These are phyloP conservation scores for Grammomys surdaster DNA, from an alignment of 2,113 vertebrate genomes.

Conservation along the genomic window DNA sequence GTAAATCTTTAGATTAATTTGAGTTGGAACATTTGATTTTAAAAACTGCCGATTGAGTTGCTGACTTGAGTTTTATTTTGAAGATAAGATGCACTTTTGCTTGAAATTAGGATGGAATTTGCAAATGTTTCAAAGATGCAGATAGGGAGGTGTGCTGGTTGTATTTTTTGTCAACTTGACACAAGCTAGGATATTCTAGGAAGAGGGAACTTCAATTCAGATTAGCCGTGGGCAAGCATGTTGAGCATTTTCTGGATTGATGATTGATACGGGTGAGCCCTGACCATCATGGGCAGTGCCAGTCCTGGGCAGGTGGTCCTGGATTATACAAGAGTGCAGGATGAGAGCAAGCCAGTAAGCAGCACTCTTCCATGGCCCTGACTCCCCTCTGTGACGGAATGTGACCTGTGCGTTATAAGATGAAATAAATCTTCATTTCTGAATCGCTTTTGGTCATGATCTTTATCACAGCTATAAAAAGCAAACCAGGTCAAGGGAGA, in stretches of 20 bases:
- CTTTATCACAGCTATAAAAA: not conserved
- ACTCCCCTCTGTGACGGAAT: not conserved
- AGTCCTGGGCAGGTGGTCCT: not conserved
- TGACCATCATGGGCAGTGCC: not conserved
- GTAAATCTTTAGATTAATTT: not conserved
- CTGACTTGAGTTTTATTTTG: not conserved
- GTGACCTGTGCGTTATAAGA: not conserved
- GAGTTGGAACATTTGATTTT: not conserved
- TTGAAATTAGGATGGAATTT: not conserved
- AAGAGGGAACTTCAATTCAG: not conserved
- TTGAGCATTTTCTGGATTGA: not conserved
- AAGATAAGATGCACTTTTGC: not conserved
- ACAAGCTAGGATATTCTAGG: not conserved
- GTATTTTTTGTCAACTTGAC: not conserved
- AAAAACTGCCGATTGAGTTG: not conserved
- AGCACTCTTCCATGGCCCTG: not conserved
- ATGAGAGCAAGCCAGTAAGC: not conserved
- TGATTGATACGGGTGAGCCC: not conserved
- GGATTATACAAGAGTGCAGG: not conserved
- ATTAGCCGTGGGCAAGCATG: not conserved
- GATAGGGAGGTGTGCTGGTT: not conserved
- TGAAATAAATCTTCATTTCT: not conserved
- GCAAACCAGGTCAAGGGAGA: not conserved
- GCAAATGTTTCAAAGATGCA: not conserved
- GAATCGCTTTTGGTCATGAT: not conserved